phyloP scores from a whole-genome alignment of 1,140 invertebrate genomes.

The Platorchestia sp. region DNA sequence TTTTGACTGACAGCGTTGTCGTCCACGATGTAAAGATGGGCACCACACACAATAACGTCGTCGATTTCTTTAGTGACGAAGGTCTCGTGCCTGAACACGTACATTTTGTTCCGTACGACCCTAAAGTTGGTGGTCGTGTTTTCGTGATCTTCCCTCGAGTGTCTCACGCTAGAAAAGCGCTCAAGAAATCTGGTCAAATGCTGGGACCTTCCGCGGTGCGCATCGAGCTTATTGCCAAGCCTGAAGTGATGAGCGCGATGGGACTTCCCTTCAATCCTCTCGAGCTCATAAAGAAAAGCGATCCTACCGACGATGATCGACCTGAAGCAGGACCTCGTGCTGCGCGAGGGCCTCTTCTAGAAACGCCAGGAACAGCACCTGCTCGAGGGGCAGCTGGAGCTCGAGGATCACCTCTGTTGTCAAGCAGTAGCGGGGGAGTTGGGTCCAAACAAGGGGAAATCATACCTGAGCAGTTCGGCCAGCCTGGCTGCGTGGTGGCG shows the following conservation, averaged over 20 bases:
- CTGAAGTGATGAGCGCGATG: slow-evolving; percentile 66
- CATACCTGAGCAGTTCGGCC: slow-evolving; percentile 77
- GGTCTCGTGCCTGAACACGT: slow-evolving; percentile 64
- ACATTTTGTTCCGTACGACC: slow-evolving; percentile 59
- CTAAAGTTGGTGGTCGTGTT: slow-evolving; percentile 54
- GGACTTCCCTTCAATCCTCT: slow-evolving; percentile 66
- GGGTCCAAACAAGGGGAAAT: slow-evolving; percentile 64
- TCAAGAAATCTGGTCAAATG: slow-evolving; percentile 62
- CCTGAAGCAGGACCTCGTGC: background rate
- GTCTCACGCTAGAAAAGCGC: slow-evolving; percentile 59
- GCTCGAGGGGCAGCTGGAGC: slow-evolving; percentile 34
- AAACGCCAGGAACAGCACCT: slow-evolving; percentile 59
- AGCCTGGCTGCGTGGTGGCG: slow-evolving; percentile 84
- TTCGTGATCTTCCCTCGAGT: slow-evolving; percentile 65
- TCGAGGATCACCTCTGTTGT: background rate
- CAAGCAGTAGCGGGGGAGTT: background rate
- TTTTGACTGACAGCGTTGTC: slow-evolving; percentile 64
- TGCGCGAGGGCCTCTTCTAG: slow-evolving; percentile 58
- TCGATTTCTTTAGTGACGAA: slow-evolving; percentile 67
- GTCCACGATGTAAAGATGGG: slow-evolving; percentile 64
- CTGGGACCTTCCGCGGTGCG: slow-evolving; percentile 60
- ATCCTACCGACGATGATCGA: background rate
- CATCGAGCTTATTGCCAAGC: slow-evolving; percentile 64
- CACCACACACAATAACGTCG: slow-evolving; percentile 62
- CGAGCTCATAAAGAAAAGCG: slow-evolving; percentile 64